Evolutionary conservation across 1,140 invertebrate species (phyloP).

Genomic region (Drosophila ohnishii): DNA sequence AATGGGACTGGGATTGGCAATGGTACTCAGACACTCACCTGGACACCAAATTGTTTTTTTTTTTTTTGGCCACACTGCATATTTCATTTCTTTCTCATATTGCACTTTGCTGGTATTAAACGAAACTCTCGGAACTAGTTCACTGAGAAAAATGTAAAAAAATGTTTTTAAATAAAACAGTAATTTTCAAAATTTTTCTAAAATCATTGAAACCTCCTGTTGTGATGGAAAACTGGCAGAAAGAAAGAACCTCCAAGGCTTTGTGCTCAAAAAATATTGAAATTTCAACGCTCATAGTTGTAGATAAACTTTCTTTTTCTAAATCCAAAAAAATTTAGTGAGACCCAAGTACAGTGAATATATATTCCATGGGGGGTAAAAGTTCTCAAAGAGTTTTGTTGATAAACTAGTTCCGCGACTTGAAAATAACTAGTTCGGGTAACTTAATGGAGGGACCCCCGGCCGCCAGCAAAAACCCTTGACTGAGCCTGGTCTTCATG

Average conservation of each 20-base stretch:
- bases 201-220: too few relatives aligned
- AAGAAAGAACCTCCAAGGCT: neutral
- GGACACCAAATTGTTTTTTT: slow-evolving; percentile 38
- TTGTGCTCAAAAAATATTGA: neutral
- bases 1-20: slow-evolving; percentile 32
- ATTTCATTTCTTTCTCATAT: slow-evolving; percentile 8
- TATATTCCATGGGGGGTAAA: slow-evolving; percentile 9
- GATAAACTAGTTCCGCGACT: slow-evolving; percentile 47
- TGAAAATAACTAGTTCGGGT: slow-evolving; percentile 40
- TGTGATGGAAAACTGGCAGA: too few relatives aligned
- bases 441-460: slow-evolving; percentile 34
- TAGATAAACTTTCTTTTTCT: neutral
- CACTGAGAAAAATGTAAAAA: neutral
- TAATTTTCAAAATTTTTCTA: too few relatives aligned
- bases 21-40: slow-evolving; percentile 25
- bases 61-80: slow-evolving; percentile 12
- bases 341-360: slow-evolving; percentile 11
- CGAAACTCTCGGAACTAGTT: neutral
- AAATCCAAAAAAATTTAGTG: slow-evolving; percentile 2
- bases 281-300: neutral
- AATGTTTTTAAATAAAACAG: too few relatives aligned
- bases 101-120: slow-evolving; percentile 4
- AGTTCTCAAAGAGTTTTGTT: slow-evolving; percentile 38
- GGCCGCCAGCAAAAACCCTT: slow-evolving; percentile 13
- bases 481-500: slow-evolving; percentile 27